Evolutionary conservation across 2,888 invertebrate genomes (phyloP), one percentile per base, ranked within the genome.

Genomic region (Acleris laterana): DNA sequence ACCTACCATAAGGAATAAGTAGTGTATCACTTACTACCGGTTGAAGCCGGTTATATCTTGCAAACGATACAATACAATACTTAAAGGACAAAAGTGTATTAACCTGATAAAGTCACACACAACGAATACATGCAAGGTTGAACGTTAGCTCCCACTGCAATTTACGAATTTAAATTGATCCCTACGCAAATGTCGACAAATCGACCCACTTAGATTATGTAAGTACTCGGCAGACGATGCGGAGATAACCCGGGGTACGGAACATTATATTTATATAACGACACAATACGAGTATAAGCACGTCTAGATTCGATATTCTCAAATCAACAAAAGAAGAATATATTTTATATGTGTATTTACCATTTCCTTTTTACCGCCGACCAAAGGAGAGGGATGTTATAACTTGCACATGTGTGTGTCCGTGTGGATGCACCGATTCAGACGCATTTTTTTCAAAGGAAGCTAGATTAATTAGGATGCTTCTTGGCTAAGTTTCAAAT

Each of bases 131-230:
- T 48, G 16, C 52, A 52, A 53, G 59, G 64, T 22, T 38, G 38
- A 17, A 48, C 55, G 50, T 17, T 56, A 20, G 56, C 56, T 56
- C 52, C 62, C 48, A 48, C 28, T 60, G 65, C 65, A 61, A 61
- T 61, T 65, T 61, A 50, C 51, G 42, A 55, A 65, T 60, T 65
- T 64, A 60, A 64, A 51, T 51, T 17, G 44, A 51, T 56, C 55
- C 32, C 56, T n/a, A 62, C 46, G 51, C 61, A 61, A 63, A 60
- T 50, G 44, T n/a, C 50, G 55, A 42, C 57, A 28, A 17, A 32
- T 13, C 49, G 48, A 56, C 50, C 61, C 50, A 56, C 65, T 56
- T 60, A 49, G 49, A 63, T 63, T 58, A 63, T 53, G 38, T 58
- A 63, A 32, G 38, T 3, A 53, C n/a, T 16, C 32, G 2, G n/a